These are phyloP conservation scores for Sterna hirundo DNA, from an alignment of 2,113 vertebrate species.

Conservation along the genomic window DNA sequence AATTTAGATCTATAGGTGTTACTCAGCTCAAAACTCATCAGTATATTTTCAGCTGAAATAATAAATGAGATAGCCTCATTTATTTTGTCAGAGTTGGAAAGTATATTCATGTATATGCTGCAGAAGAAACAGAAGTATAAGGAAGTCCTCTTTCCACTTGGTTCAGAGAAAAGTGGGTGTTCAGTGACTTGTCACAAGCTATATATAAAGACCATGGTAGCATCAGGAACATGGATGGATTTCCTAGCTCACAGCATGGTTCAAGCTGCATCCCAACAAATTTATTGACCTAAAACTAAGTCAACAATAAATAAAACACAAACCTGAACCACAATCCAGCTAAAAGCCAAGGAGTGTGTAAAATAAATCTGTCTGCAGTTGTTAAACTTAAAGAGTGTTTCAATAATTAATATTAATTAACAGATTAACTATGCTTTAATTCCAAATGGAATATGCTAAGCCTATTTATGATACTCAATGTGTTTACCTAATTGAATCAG, in stretches of 20 bases:
- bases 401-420: conserved; percentile 49
- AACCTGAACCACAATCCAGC: background rate
- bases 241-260: background rate
- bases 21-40: background rate
- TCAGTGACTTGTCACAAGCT: background rate
- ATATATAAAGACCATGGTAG: background rate
- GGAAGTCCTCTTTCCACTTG: background rate
- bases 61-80: background rate
- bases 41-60: background rate
- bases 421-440: conserved; percentile 14
- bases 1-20: background rate
- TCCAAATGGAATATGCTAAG: conserved; percentile 10
- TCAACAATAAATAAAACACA: background rate
- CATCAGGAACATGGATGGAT: background rate
- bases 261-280: background rate
- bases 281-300: background rate
- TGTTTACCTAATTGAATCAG: background rate
- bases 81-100: background rate
- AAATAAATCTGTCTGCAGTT: background rate
- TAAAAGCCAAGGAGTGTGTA: background rate
- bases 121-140: background rate
- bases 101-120: background rate
- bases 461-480: background rate
- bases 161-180: background rate
- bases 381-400: background rate